phyloP scores from a whole-genome alignment of 2,888 invertebrate species.

The Synanthedon tipuliformis region DNA sequence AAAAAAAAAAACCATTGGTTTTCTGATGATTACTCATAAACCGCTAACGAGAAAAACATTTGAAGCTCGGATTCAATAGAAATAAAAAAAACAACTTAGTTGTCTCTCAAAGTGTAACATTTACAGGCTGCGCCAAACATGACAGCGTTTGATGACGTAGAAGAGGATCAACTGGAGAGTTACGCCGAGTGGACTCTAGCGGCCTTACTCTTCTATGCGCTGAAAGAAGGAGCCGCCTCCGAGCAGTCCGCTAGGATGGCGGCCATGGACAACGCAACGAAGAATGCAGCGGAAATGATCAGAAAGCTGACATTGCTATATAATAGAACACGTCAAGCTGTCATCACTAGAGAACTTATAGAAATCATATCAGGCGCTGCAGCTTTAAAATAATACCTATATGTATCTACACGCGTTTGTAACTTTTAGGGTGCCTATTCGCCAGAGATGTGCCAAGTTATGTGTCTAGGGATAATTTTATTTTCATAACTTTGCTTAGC shows the following conservation, averaged over 20 bases:
- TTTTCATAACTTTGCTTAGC: too few species aligned
- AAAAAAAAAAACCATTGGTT: too few species aligned
- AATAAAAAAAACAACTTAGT: background rate
- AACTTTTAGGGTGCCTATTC: too few species aligned
- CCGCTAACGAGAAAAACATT: too few species aligned
- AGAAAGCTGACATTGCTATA: conserved; percentile 77
- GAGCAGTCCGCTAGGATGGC: conserved; percentile 86
- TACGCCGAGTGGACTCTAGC: conserved; percentile 81
- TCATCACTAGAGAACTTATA: conserved; percentile 89
- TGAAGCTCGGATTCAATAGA: too few species aligned
- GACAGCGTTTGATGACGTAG: conserved; percentile 77
- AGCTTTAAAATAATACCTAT: conserved; percentile 65
- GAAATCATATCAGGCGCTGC: conserved; percentile 93
- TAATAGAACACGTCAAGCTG: conserved; percentile 84
- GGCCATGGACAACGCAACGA: conserved; percentile 86
- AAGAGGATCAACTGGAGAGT: conserved; percentile 73
- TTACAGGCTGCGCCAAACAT: conserved; percentile 71
- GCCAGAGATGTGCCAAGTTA: too few species aligned
- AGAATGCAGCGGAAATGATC: conserved; percentile 87
- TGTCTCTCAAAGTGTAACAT: background rate
- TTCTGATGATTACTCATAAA: too few species aligned
- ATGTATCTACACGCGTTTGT: too few species aligned
- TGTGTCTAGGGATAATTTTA: too few species aligned
- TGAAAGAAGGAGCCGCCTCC: conserved; percentile 81
- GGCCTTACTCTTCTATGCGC: conserved; percentile 76